Evolutionary conservation across 2,888 invertebrate genomes (phyloP), one percentile per base, ranked within the genome.

Genomic region (Plebejus argus): DNA sequence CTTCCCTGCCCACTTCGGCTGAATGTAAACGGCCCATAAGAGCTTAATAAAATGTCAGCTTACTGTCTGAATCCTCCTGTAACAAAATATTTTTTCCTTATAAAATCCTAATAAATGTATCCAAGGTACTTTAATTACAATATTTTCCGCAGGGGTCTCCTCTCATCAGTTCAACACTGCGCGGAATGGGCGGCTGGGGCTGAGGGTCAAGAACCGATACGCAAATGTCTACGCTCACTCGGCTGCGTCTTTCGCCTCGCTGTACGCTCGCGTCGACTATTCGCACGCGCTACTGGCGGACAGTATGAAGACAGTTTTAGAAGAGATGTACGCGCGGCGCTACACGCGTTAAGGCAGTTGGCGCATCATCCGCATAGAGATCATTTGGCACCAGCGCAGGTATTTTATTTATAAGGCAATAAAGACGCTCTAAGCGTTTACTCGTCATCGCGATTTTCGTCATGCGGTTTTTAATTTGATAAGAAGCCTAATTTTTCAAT

Each of bases 211-310:
- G 98, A 98, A 84, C 97, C 98, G 0, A 97, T 98, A 79, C 96
- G 98, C 87, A 98, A 98, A 86, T 98, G 98, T 85, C 97, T 98
- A 79, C 96, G 97, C 78, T 98, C 98, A 0, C 93, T 99, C 71
- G 98, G 98, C 86, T 98, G 98, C 80, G 98, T 99, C 82, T 98
- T 99, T 90, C 97, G 98, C 81, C 95, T 99, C 83, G 97, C 99
- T 2, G 98, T 99, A 58, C 97, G 98, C 83, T 99, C 98, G 70
- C 95, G 98, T 7, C 89, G 97, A 61, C 87, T 98, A 61, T 98
- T 98, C 91, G 96, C 97, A 0, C 95, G 97, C 23, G 98, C 98
- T 0, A 98, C 98, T 0, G 97, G 97, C 10, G 98, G 98, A 0
- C 97, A 98, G 88, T 97, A 97, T 85, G 98, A 98, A 85, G 98